A percentile compares a stretch with the other conserved stretches of the same genome.
Conservation (phyloP, 2,797 vertebrate genomes). For the Pseudocheirus occidentalis region DNA sequence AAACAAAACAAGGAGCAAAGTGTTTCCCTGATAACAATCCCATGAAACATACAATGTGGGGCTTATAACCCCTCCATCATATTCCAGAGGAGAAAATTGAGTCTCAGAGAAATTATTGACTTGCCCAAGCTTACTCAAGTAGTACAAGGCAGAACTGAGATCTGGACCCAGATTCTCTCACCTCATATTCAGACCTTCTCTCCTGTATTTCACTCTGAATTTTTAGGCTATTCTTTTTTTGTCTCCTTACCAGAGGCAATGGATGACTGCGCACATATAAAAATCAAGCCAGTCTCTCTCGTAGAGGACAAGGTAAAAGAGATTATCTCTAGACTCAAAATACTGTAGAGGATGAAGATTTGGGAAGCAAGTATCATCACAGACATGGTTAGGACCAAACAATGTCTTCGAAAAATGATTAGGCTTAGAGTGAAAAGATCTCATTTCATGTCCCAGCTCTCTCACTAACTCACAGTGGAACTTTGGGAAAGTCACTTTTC, state of each 20-base stretch:
- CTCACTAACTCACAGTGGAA: neutral
- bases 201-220: neutral
- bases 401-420: neutral
- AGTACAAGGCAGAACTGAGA: neutral
- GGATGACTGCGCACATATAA: neutral
- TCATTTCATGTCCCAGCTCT: neutral
- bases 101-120: neutral
- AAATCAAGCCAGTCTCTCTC: neutral
- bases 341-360: neutral
- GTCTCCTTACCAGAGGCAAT: neutral
- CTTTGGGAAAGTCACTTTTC: neutral
- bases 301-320: neutral
- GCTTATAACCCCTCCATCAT: neutral
- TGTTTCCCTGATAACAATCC: neutral
- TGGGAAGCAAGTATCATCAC: neutral
- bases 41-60: neutral
- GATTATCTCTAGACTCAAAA: neutral
- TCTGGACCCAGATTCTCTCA: neutral
- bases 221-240: neutral
- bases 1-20: neutral
- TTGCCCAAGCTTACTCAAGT: neutral
- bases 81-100: neutral
- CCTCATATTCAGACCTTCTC: neutral
- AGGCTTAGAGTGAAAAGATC: neutral
- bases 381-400: neutral